Evolutionary conservation across 2,888 invertebrate species (phyloP), one percentile per base, ranked within the genome.

Genomic region (Lithophane semibrunnea): DNA sequence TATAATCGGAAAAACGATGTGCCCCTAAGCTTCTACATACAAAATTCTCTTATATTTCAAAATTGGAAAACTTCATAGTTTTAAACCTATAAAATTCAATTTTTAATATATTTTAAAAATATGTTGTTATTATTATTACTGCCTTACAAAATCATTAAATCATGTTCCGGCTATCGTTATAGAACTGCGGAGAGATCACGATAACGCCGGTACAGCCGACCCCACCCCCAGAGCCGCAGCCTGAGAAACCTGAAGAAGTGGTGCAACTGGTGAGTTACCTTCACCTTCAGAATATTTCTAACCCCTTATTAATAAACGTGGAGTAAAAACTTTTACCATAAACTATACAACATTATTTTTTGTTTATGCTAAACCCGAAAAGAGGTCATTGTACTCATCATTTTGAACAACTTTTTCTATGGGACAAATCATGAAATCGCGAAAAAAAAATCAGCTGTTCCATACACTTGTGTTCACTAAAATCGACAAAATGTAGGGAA

Each of bases 101-200:
- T 52, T 29, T 16, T 61, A 37, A 49, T 66, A n/a, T 44, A 16
- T 52, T 12, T 52, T 52, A 58, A 29, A 58, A 77, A 5, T 44
- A 2, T 29, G 21, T 58, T 70, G 54, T 66, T 18, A 58, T 49
- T 56, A 61, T 54, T 16, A 0, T 13, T 12, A 1, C 3, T 3
- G 4, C 16, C 13, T 13, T 29, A 68, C 24, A 68, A 68, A 37
- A 37, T 18, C 5, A 44, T 2, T 73, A 72, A 75, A 13, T 18
- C 60, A 24, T 13, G 3, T 24, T 8, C 7, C 21, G 64, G n/a
- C 1, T 82, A 37, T 84, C 66, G 64, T 92, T 94, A 78, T 95
- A 97, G 97, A 97, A 97, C 87, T 97, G 97, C 86, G 97, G 97
- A 61, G 97, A 97, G 92, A 97, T 97, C 83, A 97, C 97, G 29